phyloP scores from a whole-genome alignment of 1,140 invertebrate species.

The Papilio machaon region DNA sequence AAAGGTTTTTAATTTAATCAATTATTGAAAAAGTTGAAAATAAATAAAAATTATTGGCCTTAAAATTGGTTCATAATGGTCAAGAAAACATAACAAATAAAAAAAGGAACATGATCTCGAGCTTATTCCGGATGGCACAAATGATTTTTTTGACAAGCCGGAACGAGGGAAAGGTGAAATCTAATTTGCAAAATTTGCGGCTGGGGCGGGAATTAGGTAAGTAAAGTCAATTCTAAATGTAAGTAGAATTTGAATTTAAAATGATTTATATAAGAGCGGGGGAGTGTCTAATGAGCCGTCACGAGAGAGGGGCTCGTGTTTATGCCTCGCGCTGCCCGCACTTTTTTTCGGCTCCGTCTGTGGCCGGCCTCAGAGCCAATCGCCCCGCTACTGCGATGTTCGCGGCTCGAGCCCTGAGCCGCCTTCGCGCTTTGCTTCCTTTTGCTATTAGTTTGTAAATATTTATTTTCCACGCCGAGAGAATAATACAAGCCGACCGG shows the following conservation, averaged over 20 bases:
- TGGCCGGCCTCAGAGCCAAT: conserved; percentile 60
- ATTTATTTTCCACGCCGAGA: conserved; percentile 12
- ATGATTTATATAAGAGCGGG: conserved; percentile 80
- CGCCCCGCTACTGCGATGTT: conserved; percentile 44
- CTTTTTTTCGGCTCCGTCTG: conserved; percentile 59
- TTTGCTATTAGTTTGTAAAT: conserved; percentile 13
- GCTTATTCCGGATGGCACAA: conserved; percentile 60
- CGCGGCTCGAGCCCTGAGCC: conserved; percentile 51
- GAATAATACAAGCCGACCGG: conserved; percentile 5
- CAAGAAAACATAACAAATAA: neutral
- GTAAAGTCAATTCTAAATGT: conserved; percentile 80
- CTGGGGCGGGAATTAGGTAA: conserved; percentile 75
- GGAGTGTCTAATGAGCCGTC: conserved; percentile 80
- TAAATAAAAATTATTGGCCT: too few species aligned
- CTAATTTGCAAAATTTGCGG: conserved; percentile 79
- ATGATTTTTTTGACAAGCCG: conserved; percentile 65
- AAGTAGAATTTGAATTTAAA: conserved; percentile 82
- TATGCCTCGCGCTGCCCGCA: conserved; percentile 61
- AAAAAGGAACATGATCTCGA: conserved; percentile 53
- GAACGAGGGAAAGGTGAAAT: conserved; percentile 70
- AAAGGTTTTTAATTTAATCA: neutral
- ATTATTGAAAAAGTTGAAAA: neutral
- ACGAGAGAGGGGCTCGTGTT: conserved; percentile 78
- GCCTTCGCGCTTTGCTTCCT: conserved; percentile 30
- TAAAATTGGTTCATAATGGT: neutral